Evolutionary conservation across 2,888 invertebrate genomes (phyloP).

Genomic region (Tenthredo notha): DNA sequence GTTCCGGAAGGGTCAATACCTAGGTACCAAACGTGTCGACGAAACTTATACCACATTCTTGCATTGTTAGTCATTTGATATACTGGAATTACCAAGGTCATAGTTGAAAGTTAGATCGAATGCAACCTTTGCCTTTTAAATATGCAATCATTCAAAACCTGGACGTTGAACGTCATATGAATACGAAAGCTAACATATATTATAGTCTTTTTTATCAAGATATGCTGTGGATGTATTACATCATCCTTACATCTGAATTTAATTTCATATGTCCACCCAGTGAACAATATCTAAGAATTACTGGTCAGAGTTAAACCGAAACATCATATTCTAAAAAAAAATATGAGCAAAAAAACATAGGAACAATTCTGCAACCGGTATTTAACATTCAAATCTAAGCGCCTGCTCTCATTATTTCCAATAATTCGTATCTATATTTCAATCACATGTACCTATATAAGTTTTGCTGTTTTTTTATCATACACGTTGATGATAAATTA

Average conservation of each 20-base stretch:
- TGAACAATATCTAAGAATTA: neutral
- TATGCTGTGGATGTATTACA: neutral
- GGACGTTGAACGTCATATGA: neutral
- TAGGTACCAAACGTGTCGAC: conserved; percentile 64
- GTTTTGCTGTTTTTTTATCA: neutral
- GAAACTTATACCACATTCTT: neutral
- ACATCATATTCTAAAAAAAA: neutral
- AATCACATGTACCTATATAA: neutral
- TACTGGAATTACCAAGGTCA: neutral
- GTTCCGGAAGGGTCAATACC: conserved; percentile 77
- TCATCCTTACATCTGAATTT: neutral
- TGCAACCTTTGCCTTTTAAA: neutral
- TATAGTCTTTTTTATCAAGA: neutral
- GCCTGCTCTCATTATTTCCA: neutral
- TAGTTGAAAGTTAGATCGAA: conserved; percentile 5
- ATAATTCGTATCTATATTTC: neutral
- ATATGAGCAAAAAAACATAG: neutral
- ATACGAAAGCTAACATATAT: neutral
- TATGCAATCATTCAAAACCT: neutral
- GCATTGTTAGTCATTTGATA: neutral
- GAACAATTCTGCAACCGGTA: neutral
- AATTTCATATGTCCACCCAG: neutral
- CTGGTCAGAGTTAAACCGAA: neutral
- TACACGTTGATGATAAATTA: neutral
- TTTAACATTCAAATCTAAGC: neutral